Conservation (phyloP, 1,140 invertebrate species). For the Bombus waltoni region DNA sequence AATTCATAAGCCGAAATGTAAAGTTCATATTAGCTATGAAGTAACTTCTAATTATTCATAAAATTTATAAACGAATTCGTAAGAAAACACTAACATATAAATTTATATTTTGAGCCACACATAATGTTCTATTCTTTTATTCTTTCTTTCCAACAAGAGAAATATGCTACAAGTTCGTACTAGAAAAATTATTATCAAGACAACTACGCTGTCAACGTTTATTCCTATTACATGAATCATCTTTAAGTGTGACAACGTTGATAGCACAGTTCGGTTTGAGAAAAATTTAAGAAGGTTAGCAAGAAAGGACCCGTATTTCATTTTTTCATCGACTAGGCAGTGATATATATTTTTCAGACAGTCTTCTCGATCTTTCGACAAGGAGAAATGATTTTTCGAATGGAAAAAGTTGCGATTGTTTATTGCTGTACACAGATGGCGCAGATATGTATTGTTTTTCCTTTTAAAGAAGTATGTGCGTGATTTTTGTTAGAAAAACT, state of each 20-base stretch:
- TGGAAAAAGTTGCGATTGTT: not conserved
- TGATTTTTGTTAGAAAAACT: conserved; percentile 2
- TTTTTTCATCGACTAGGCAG: conserved; percentile 2
- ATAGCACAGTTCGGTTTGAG: not conserved
- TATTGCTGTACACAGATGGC: not conserved
- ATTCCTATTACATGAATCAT: not conserved
- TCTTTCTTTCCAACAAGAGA: not conserved
- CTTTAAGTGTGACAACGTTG: not conserved
- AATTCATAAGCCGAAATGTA: too few relatives aligned
- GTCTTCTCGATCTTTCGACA: conserved; percentile 9
- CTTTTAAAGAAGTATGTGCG: conserved; percentile 5
- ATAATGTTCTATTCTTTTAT: not conserved
- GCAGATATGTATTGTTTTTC: conserved; percentile 9
- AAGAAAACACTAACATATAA: not conserved
- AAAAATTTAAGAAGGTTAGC: not conserved
- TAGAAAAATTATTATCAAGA: conserved; percentile 16
- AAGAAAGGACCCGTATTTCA: not conserved
- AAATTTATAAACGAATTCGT: not conserved
- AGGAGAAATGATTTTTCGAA: not conserved
- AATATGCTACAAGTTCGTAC: not conserved
- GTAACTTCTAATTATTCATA: not conserved
- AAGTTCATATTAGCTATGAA: too few relatives aligned
- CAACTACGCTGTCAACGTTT: not conserved
- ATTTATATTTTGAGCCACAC: not conserved
- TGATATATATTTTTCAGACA: conserved; percentile 1